Evolutionary conservation across 2,888 invertebrate genomes (phyloP), one percentile per base, ranked within the genome.

Genomic region (Sminthurinus aureus): DNA sequence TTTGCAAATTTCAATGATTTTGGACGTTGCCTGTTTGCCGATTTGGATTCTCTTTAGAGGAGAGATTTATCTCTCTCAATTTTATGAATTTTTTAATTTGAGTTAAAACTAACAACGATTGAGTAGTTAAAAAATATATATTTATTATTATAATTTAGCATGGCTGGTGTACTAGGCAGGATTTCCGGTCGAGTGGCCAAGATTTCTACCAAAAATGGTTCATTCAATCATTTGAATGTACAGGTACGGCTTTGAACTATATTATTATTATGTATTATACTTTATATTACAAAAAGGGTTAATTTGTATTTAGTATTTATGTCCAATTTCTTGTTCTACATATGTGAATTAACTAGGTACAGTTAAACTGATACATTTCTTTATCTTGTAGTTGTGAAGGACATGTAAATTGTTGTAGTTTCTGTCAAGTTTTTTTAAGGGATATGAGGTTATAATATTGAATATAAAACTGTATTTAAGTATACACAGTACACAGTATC

Each of bases 101-200:
- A n/a, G n/a, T 58, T 58, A 58, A 58, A 58, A 58, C 38, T 38
- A 38, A 38, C 38, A 38, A 38, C 38, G 38, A 38, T 38, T 38
- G 38, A 38, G 58, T 58, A 58, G 58, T 15, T 58, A 15, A 58
- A 58, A 13, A 58, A 58, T 13, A 18, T 58, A 58, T 58, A 58
- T 38, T 67, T n/a, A 9, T 8, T 24, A 24, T 71, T 69, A 20
- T n/a, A 69, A 69, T 71, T 71, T 81, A 84, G 13, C 52, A 85
- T 87, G 87, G 86, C 87, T 84, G 87, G 87, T 38, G 87, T 87
- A 78, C 75, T 87, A 38, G 86, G 86, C 66, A 85, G 87, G 74
- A 77, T 87, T 83, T 85, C 86, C 12, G 52, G 83, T 18, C 80
- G 85, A 24, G 84, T 85, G 69, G 81, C 86, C 73, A 86, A 87